Base-by-base conservation (phyloP, 2,113 vertebrate genomes). In the Sitta europaea region DNA sequence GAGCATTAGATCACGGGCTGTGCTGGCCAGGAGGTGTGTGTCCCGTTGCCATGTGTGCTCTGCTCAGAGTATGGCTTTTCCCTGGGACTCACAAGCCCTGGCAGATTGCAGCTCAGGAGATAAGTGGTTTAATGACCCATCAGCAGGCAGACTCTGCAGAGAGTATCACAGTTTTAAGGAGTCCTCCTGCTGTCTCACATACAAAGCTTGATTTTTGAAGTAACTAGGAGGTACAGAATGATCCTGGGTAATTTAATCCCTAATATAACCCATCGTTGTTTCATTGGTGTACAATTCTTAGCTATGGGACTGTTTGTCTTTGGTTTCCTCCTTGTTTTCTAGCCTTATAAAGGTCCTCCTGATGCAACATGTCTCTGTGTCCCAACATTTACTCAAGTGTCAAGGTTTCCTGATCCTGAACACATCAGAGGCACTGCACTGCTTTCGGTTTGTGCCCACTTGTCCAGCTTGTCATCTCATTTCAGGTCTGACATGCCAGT, bases 241-340 rank as follows among this genome's bases (percentile, higher is more conserved):
- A 20, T 67, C 15, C 40, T 72, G 61, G 10, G 16, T 63, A 77
- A 47, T 81, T 81, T 59, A 65, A 77, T 55, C 42, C 24, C n/a
- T 38, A 24, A 42, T 47, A 42, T 3, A 36, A 54, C 11, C 11
- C 42, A 13, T 16, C 0, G 0, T 40, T 24, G 10, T 62, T 62
- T 87, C 47, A 62, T 36, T 48, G 48, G 14, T 54, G 45, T 36
- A 31, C 7, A 55, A 3, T 81, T 92, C 29, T 42, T 82, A 63
- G 21, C 21, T 63, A 47, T 55, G 29, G 57, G 35, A 45, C 27
- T 58, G 38, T 14, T 83, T 51, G 23, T 67, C 8, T 78, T 82
- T 36, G 22, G 19, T 61, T 65, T 65, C 65, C 42, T 88, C 19
- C 8, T 53, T 67, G 5, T 42, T 80, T 86, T 58, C 40, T 36